Evolutionary conservation across 2,888 invertebrate genomes (phyloP).

Genomic region (Scaptodrosophila latifasciaeformis): DNA sequence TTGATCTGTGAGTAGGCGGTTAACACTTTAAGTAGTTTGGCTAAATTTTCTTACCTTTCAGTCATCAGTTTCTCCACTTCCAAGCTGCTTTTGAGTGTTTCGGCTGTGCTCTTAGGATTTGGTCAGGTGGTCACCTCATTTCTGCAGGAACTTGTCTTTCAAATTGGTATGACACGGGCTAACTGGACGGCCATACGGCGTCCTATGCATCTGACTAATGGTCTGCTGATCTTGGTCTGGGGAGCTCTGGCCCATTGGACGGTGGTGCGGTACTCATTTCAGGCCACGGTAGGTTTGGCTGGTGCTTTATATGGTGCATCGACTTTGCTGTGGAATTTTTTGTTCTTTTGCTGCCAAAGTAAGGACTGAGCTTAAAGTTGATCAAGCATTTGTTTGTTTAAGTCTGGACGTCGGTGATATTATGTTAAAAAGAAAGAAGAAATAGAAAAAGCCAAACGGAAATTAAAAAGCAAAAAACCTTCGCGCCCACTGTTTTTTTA

Average conservation of each 20-base stretch:
- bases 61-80: slow-evolving; percentile 74
- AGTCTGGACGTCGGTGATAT: slow-evolving; percentile 25
- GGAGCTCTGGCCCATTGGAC: slow-evolving; percentile 71
- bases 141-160: slow-evolving; percentile 72
- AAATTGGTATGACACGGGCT: slow-evolving; percentile 71
- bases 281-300: slow-evolving; percentile 71
- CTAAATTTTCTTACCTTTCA: slow-evolving; percentile 27
- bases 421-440: slow-evolving; percentile 19
- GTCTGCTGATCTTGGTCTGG: slow-evolving; percentile 71
- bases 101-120: slow-evolving; percentile 73
- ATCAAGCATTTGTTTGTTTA: not conserved
- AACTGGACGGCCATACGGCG: slow-evolving; percentile 72
- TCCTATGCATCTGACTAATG: slow-evolving; percentile 73
- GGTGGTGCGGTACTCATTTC: slow-evolving; percentile 71
- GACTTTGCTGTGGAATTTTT: slow-evolving; percentile 70
- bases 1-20: slow-evolving; percentile 67
- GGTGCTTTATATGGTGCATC: slow-evolving; percentile 66
- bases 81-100: slow-evolving; percentile 72
- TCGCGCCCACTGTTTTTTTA: no score
- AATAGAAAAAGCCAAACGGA: no score
- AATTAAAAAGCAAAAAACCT: no score
- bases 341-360: slow-evolving; percentile 66
- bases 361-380: slow-evolving; percentile 47
- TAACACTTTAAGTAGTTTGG: not conserved
- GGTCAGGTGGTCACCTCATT: slow-evolving; percentile 74